Percentiles rank a stretch among this genome's conserved stretches.
Evolutionary conservation across 2,888 invertebrate genomes (phyloP).

Genomic region (Cephus nigrinus): DNA sequence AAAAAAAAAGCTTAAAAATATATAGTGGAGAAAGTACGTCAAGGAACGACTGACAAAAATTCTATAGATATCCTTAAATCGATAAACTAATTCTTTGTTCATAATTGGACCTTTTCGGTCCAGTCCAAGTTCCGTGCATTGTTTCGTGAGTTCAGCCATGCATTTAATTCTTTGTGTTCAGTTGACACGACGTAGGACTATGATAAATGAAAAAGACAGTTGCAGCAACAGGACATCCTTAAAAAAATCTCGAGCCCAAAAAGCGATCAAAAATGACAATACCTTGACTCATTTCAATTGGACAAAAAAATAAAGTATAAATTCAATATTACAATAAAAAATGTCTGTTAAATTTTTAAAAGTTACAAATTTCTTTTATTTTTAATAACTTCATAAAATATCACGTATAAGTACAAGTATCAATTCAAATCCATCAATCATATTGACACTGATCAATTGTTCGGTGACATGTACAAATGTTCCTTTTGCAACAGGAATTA

Average conservation of each 20-base stretch:
- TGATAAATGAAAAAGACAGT: background rate
- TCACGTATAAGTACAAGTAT: background rate
- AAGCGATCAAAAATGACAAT: background rate
- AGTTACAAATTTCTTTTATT: background rate
- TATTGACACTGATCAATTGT: constrained; percentile 50
- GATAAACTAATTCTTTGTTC: background rate
- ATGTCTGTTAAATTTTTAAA: background rate
- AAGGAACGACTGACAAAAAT: background rate
- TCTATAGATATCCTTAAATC: background rate
- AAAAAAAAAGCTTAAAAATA: background rate
- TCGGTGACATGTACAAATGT: constrained; percentile 23
- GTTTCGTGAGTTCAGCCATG: background rate
- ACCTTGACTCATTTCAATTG: background rate
- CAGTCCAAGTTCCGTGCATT: background rate
- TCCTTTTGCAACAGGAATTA: background rate
- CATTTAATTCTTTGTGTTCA: background rate
- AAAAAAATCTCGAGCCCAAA: background rate
- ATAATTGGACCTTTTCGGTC: background rate
- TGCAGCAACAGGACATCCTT: background rate
- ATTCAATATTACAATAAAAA: background rate
- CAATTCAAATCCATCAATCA: constrained; percentile 35
- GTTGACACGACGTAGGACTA: background rate
- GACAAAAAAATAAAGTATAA: background rate
- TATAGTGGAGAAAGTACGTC: background rate
- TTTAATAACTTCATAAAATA: background rate